phyloP scores from a whole-genome alignment of 2,797 vertebrate species.

The Sorex maritimensis region DNA sequence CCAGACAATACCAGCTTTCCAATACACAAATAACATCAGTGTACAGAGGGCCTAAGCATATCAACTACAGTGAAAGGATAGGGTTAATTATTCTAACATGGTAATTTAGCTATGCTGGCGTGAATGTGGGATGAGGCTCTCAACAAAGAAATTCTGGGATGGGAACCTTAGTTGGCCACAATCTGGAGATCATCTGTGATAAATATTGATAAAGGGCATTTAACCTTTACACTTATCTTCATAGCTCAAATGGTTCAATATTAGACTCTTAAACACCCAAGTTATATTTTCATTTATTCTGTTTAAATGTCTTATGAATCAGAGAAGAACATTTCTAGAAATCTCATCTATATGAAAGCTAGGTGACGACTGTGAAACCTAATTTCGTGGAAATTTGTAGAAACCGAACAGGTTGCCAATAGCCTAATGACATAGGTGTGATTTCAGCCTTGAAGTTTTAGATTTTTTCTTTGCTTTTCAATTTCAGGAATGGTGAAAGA shows the following conservation, averaged over 20 bases:
- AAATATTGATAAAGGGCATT: not conserved
- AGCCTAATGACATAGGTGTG: not conserved
- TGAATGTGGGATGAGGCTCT: not conserved
- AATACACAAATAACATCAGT: not conserved
- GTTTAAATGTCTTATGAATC: not conserved
- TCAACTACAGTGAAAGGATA: not conserved
- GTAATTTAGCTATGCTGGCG: not conserved
- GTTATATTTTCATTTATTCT: not conserved
- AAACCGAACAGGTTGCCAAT: not conserved
- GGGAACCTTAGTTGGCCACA: not conserved
- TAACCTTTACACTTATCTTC: not conserved
- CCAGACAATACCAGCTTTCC: not conserved
- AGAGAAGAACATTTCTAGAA: slow-evolving; percentile 6
- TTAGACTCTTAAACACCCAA: not conserved
- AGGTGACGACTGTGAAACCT: not conserved
- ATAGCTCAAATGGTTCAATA: not conserved
- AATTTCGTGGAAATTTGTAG: slow-evolving; percentile 20
- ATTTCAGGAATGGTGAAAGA: not conserved
- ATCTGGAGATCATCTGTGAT: not conserved
- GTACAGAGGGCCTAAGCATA: not conserved
- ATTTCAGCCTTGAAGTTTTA: not conserved
- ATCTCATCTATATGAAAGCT: slow-evolving; percentile 36
- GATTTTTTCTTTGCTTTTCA: slow-evolving; percentile 40
- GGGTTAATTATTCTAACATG: not conserved
- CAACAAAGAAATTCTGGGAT: not conserved